phyloP scores from a whole-genome alignment of 2,888 invertebrate species.

The Coelogynopora nodosa region DNA sequence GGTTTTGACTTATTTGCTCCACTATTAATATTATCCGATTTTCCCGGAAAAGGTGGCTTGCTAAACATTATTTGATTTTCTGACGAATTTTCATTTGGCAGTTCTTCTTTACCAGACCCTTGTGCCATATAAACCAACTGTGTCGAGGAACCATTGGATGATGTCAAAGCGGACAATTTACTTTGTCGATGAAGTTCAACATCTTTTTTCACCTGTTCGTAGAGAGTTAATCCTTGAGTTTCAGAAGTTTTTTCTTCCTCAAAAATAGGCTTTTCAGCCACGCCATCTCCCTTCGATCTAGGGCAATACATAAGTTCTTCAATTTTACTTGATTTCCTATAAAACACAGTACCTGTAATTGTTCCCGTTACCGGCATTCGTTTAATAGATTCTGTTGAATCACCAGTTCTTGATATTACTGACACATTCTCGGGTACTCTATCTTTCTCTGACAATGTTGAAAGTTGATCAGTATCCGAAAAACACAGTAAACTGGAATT shows the following conservation, averaged over 20 bases:
- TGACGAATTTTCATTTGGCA: not conserved
- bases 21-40: not conserved
- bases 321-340: not conserved
- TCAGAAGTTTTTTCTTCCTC: not conserved
- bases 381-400: not conserved
- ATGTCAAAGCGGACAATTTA: not conserved
- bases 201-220: slow-evolving; percentile 13
- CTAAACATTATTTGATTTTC: not conserved
- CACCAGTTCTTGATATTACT: not conserved
- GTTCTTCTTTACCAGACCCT: not conserved
- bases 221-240: not conserved
- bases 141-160: not conserved
- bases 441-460: not conserved
- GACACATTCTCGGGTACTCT: not conserved
- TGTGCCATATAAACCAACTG: not conserved
- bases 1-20: not conserved
- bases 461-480: not conserved
- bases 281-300: not conserved
- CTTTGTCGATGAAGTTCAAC: slow-evolving; percentile 3
- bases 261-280: not conserved
- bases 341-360: not conserved
- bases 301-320: slow-evolving; percentile 8
- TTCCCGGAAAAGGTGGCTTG: not conserved
- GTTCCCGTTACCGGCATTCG: not conserved
- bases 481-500: too few species aligned